Evolutionary conservation across 2,797 vertebrate species (phyloP), one percentile per base, ranked within the genome.

Genomic region (Limosa lapponica): DNA sequence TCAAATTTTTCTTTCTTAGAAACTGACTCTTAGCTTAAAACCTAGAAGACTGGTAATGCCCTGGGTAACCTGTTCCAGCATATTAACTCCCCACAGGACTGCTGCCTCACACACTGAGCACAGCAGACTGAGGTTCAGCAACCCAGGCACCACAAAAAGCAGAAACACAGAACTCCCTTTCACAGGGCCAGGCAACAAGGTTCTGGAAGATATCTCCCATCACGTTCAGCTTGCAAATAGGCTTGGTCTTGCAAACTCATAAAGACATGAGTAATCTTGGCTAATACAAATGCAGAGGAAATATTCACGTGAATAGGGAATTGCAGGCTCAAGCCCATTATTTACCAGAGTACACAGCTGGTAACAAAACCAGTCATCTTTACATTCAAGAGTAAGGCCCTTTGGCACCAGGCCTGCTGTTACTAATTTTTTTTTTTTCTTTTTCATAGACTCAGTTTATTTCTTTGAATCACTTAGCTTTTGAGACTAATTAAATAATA

Each of bases 401-500:
- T 95, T 28, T 4, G 80, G 94, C 87, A 79, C 14, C 13, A 72
- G 62, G 34, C 87, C 82, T 93, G 62, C 93, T 95, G 94, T 77
- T 89, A 89, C 36, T 90, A 41, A 11, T 46, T 85, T 79, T 57
- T 78, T 25, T 17, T 52, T 52, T 30, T 30, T 30, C 13, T 80
- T 96, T 83, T 71, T 88, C 37, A 79, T 87, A 73, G 46, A 83
- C 22, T 54, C 46, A 36, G 34, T 85, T 92, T 91, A 75, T 89
- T 95, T 94, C 52, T 86, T 93, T 93, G 51, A 93, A 90, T 90
- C 8, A 8, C 23, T 86, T 70, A 88, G 59, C 54, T 95, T 88
- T 85, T 85, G 71, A 87, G 79, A 83, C 77, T 97, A 97, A 97
- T 94, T 97, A 96, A 97, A 97, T 95, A 96, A 96, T 95, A 83